Evolutionary conservation across 92 coral and sea anemone genomes (phyloP).

Genomic region (Montipora capitata): DNA sequence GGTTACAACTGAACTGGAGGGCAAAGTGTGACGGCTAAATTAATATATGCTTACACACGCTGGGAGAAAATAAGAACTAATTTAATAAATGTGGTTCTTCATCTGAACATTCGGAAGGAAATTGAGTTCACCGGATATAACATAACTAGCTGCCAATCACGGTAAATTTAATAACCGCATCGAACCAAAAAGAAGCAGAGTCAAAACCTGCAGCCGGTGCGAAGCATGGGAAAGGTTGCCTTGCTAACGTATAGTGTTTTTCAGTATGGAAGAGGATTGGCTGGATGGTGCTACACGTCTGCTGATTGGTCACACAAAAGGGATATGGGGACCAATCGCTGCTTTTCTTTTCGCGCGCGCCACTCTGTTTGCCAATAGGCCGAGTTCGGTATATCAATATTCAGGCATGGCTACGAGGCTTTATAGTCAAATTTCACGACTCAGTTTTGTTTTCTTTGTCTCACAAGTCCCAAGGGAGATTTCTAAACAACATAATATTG

Average conservation of each 20-base stretch:
- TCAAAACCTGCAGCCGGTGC: neutral
- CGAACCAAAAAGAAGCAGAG: neutral
- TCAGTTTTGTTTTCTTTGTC: too few relatives aligned
- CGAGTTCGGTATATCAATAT: too few relatives aligned
- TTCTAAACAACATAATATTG: too few relatives aligned
- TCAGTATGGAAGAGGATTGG: neutral
- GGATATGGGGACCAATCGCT: neutral
- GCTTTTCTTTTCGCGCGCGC: neutral
- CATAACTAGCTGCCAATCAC: neutral
- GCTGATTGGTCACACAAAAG: neutral
- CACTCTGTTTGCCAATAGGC: neutral
- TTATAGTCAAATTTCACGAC: too few relatives aligned
- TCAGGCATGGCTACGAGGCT: too few relatives aligned
- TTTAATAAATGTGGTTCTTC: too few relatives aligned
- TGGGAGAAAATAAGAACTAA: too few relatives aligned
- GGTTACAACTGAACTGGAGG: too few relatives aligned
- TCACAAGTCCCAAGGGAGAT: too few relatives aligned
- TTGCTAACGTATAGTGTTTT: neutral
- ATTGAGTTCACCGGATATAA: neutral
- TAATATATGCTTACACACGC: too few relatives aligned
- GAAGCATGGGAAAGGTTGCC: neutral
- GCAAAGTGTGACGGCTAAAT: too few relatives aligned
- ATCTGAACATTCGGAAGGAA: too few relatives aligned
- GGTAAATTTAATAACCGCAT: neutral
- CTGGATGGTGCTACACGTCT: neutral